These are phyloP conservation scores for Spodoptera litura DNA, from an alignment of 1,140 invertebrate genomes.

Conservation along the genomic window DNA sequence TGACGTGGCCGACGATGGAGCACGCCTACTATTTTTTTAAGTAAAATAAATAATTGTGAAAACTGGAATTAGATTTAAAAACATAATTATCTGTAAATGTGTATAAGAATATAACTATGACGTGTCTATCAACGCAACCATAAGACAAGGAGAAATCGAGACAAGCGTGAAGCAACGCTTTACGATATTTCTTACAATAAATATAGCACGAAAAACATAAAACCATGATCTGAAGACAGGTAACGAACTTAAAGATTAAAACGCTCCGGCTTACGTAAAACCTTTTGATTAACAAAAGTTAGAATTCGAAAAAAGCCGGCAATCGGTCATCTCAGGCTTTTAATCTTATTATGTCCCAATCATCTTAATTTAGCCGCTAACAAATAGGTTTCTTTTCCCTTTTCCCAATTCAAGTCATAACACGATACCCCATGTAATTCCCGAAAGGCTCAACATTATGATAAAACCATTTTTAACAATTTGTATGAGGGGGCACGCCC, in stretches of 20 bases:
- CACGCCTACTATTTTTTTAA: too few species aligned
- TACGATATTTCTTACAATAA: too few species aligned
- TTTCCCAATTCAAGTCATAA: neutral
- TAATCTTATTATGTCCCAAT: slow-evolving; percentile 12
- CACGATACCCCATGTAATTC: slow-evolving; percentile 21
- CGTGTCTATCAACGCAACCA: too few species aligned
- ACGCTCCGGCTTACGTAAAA: neutral
- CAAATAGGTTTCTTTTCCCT: neutral
- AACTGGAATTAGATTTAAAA: too few species aligned
- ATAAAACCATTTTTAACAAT: slow-evolving; percentile 44
- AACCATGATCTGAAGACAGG: too few species aligned
- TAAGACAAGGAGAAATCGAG: too few species aligned
- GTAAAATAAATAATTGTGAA: too few species aligned
- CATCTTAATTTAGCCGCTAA: slow-evolving; percentile 15
- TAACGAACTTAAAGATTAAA: neutral
- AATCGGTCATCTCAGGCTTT: slow-evolving; percentile 10
- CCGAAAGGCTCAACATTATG: slow-evolving; percentile 22
- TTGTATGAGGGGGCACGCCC: slow-evolving; percentile 40
- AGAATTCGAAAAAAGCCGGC: neutral
- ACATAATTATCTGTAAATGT: too few species aligned
- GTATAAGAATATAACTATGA: too few species aligned
- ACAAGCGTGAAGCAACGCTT: too few species aligned
- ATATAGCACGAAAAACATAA: too few species aligned
- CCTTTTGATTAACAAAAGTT: neutral
- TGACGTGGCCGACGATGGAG: too few species aligned